These are phyloP conservation scores for Ganaspis brasiliensis DNA, from an alignment of 2,888 invertebrate species.

Conservation along the genomic window DNA sequence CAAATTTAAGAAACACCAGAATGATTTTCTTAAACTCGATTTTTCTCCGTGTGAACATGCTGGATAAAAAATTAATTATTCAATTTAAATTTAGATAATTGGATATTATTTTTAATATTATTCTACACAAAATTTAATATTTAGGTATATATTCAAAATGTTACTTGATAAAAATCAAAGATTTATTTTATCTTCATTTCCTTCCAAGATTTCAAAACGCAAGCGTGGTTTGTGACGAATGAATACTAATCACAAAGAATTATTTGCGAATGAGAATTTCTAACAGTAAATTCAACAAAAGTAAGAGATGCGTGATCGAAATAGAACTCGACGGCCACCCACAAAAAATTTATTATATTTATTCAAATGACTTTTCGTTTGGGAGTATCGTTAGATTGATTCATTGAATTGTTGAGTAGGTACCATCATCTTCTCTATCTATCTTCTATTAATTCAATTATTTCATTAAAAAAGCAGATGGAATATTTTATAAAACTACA, in stretches of 20 bases:
- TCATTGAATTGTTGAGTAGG: not conserved
- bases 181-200: not conserved
- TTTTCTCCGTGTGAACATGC: too few relatives aligned
- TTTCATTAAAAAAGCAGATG: not conserved
- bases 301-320: not conserved
- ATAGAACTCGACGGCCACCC: not conserved
- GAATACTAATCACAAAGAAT: not conserved
- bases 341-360: conserved; percentile 20
- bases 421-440: conserved; percentile 3
- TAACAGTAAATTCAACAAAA: conserved; percentile 27
- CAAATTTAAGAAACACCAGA: too few relatives aligned
- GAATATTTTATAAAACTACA: not conserved
- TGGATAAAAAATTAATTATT: too few relatives aligned
- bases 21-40: too few relatives aligned
- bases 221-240: not conserved
- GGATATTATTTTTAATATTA: too few relatives aligned
- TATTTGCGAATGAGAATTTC: conserved; percentile 11
- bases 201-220: not conserved
- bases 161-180: not conserved
- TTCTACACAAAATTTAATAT: too few relatives aligned
- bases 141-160: too few relatives aligned
- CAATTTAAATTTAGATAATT: too few relatives aligned
- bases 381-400: not conserved
- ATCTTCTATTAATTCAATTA: not conserved
- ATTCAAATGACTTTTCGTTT: conserved; percentile 18